phyloP scores from a whole-genome alignment of 2,113 vertebrate species.

The Bos taurus region ARS-UCD2.0 NC_037347.1:17350001-17350500 shows the following conservation, averaged over 20 bases:
- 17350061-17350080: neutral
- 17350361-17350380: neutral
- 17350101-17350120: neutral
- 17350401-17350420: neutral
- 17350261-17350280: neutral
- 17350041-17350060: neutral
- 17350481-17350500: constrained; percentile 9
- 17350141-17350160: neutral
- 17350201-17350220: neutral
- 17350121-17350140: neutral
- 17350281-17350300: neutral
- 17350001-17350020: neutral
- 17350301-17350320: neutral
- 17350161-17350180: neutral
- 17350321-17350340: neutral
- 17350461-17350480: neutral
- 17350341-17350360: neutral
- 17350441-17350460: neutral
- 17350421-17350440: neutral
- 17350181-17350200: neutral
- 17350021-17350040: neutral
- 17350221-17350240: neutral
- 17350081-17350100: neutral
- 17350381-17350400: neutral
- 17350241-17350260: neutral